These are phyloP conservation scores for Bradypodion ventrale DNA, from an alignment of 2,797 vertebrate genomes.

Conservation along the genomic window DNA sequence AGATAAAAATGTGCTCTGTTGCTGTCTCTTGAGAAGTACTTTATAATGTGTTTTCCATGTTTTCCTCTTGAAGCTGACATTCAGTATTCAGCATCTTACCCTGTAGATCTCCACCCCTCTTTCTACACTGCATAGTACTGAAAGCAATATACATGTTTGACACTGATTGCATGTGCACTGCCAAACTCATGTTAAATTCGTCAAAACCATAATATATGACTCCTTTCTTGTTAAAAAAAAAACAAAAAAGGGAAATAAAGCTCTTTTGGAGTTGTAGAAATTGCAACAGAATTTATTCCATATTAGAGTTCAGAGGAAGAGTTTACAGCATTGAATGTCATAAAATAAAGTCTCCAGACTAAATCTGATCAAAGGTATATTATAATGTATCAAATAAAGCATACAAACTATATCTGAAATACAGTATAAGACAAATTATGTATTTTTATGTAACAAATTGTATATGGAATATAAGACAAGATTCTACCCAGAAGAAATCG, in stretches of 20 bases:
- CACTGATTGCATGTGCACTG: slow-evolving; percentile 10
- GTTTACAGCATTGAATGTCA: neutral
- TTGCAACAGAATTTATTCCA: neutral
- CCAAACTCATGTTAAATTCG: slow-evolving; percentile 27
- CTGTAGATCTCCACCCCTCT: slow-evolving; percentile 1
- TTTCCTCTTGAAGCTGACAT: slow-evolving; percentile 35
- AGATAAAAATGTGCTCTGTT: slow-evolving; percentile 17
- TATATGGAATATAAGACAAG: too few species aligned
- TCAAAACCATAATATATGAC: slow-evolving; percentile 16
- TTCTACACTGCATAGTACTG: neutral
- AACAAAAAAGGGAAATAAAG: neutral
- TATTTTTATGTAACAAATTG: too few species aligned
- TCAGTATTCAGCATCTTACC: slow-evolving; percentile 36
- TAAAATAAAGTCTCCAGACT: neutral
- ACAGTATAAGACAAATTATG: neutral
- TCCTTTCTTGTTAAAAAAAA: slow-evolving; percentile 18
- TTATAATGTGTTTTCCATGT: slow-evolving; percentile 32
- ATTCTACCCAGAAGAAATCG: neutral
- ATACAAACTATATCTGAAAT: slow-evolving; percentile 11
- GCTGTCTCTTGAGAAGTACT: slow-evolving; percentile 24
- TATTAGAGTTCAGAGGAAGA: neutral
- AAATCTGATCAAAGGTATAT: slow-evolving; percentile 10
- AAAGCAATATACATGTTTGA: slow-evolving; percentile 24
- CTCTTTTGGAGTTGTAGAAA: neutral
- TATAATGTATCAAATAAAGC: slow-evolving; percentile 19